These are phyloP conservation scores for Laticauda laticaudata DNA, from an alignment of 2,113 vertebrate species.

Conservation along the genomic window DNA sequence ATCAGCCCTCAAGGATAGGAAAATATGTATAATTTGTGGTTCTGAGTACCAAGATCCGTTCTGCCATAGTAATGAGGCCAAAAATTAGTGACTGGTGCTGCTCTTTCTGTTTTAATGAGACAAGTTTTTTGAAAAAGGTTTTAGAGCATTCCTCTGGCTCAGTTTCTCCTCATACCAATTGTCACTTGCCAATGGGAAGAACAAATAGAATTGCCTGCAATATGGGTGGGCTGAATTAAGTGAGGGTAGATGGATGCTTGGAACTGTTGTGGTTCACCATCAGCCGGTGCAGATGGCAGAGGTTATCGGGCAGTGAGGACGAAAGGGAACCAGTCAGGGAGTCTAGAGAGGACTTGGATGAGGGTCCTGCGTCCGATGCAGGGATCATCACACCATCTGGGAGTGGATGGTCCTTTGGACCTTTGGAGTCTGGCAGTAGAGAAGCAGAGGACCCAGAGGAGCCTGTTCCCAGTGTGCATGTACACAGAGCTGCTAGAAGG, in stretches of 20 bases:
- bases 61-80: background rate
- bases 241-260: background rate
- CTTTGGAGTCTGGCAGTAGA: no score
- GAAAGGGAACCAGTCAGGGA: no score
- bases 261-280: background rate
- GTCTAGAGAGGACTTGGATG: no score
- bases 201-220: background rate
- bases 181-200: background rate
- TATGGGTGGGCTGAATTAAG: background rate
- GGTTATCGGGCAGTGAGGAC: no score
- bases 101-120: background rate
- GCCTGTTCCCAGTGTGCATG: no score
- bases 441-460: no score
- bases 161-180: background rate
- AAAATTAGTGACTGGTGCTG: background rate
- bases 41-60: background rate
- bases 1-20: background rate
- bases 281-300: no score
- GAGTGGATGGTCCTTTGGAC: no score
- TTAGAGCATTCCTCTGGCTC: background rate
- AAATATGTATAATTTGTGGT: background rate
- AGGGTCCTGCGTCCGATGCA: no score
- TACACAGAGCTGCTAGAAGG: no score
- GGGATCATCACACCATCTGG: no score
- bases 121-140: background rate